A percentile compares a stretch with the other conserved stretches of the same genome.
Evolutionary conservation across 2,113 vertebrate species (phyloP).

Genomic region (Myiopsitta monachus): DNA sequence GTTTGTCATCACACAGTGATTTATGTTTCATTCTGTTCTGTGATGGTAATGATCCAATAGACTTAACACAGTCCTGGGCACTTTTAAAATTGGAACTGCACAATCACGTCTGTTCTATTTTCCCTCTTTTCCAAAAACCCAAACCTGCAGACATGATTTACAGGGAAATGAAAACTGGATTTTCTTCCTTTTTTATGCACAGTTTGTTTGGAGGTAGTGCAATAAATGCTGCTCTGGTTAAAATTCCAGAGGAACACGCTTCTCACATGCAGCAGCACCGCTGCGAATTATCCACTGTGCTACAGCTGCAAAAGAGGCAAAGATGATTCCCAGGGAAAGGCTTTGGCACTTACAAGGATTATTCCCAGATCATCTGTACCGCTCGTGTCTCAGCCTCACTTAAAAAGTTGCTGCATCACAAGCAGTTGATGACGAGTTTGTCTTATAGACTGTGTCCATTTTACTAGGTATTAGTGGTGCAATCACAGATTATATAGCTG

Average conservation of each 20-base stretch:
- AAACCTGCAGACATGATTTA: background rate
- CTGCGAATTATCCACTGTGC: background rate
- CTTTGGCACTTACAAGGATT: background rate
- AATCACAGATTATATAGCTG: background rate
- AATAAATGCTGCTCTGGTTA: background rate
- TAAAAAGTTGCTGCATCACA: background rate
- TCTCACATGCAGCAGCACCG: fast-evolving
- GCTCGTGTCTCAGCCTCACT: background rate
- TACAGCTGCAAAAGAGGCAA: background rate
- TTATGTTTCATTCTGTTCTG: background rate
- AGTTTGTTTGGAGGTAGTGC: background rate
- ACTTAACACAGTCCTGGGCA: background rate
- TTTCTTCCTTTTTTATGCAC: background rate
- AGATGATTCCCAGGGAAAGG: background rate
- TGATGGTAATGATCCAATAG: background rate
- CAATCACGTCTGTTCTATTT: background rate
- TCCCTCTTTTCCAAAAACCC: background rate
- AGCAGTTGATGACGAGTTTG: background rate
- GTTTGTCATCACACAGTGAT: background rate
- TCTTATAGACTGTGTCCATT: background rate
- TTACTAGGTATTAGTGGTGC: background rate
- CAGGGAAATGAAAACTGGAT: background rate
- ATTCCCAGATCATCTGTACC: fast-evolving
- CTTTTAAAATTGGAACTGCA: background rate
- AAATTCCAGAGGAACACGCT: background rate